These are phyloP conservation scores for Catamblyrhynchus diadema DNA, from an alignment of 2,797 vertebrate genomes.

Conservation along the genomic window DNA sequence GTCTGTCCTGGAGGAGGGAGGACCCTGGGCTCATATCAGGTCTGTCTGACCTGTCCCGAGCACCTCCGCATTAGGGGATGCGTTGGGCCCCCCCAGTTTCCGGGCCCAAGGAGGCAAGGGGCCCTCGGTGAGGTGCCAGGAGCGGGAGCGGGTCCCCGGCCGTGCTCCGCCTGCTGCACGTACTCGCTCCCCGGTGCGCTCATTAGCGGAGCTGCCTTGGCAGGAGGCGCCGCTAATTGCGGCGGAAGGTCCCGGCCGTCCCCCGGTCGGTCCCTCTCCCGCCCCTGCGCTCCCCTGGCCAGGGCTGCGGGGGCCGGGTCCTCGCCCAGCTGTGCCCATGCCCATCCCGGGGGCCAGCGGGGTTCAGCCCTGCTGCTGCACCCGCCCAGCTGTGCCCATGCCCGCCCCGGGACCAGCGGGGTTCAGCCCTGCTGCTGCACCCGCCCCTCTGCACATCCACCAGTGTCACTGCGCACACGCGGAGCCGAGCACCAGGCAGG, in stretches of 20 bases:
- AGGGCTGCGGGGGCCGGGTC: neutral
- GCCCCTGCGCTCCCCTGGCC: neutral
- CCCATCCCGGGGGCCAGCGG: neutral
- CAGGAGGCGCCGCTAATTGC: neutral
- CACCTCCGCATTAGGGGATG: neutral
- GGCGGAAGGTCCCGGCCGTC: neutral
- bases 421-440: neutral
- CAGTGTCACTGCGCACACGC: rapidly evolving
- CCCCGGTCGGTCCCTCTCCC: neutral
- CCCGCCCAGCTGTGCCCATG: neutral
- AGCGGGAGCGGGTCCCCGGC: rapidly evolving
- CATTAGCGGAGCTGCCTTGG: neutral
- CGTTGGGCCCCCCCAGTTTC: neutral
- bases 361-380: neutral
- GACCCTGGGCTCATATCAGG: rapidly evolving
- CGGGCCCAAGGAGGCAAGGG: neutral
- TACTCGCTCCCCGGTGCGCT: neutral
- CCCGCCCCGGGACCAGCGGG: neutral
- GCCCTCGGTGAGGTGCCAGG: neutral
- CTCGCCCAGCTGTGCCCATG: neutral
- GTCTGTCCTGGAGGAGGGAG: neutral
- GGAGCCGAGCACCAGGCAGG: neutral
- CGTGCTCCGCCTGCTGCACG: rapidly evolving
- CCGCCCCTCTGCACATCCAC: neutral
- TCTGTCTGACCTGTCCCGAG: neutral